phyloP scores from a whole-genome alignment of 2,113 vertebrate genomes.

The Eurypyga helias region DNA sequence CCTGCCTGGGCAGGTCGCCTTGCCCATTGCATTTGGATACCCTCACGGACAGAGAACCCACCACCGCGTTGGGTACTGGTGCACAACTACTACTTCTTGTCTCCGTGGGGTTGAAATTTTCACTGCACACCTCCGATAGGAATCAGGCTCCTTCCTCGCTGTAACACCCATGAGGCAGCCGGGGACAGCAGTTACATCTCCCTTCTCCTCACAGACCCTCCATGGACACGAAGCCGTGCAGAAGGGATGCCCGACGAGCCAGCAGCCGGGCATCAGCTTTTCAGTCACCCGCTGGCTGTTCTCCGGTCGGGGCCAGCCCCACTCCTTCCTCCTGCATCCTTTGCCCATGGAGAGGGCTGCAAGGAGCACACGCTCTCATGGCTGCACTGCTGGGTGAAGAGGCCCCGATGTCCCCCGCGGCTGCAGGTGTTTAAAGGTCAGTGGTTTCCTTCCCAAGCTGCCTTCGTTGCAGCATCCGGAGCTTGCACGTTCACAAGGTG shows the following conservation, averaged over 20 bases:
- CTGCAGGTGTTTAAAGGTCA: background rate
- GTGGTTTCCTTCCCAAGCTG: background rate
- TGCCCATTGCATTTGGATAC: background rate
- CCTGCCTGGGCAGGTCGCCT: background rate
- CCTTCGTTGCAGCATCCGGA: background rate
- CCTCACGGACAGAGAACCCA: background rate
- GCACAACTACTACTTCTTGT: background rate
- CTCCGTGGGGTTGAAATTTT: background rate
- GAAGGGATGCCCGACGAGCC: rapidly evolving
- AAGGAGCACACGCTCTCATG: background rate
- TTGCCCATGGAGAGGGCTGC: background rate
- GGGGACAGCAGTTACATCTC: background rate
- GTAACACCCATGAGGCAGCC: background rate
- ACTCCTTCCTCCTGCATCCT: background rate
- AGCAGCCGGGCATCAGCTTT: rapidly evolving
- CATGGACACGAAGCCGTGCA: rapidly evolving
- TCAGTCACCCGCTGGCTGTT: background rate
- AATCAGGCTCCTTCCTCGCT: background rate
- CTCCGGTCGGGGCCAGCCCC: background rate
- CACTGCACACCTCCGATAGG: background rate
- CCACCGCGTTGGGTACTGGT: rapidly evolving
- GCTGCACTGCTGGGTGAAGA: background rate
- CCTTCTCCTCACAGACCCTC: background rate
- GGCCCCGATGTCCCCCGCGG: rapidly evolving
- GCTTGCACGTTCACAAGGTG: background rate